Evolutionary conservation across 2,888 invertebrate species (phyloP).

Genomic region (Galeopsomyia nigrocyanea): DNA sequence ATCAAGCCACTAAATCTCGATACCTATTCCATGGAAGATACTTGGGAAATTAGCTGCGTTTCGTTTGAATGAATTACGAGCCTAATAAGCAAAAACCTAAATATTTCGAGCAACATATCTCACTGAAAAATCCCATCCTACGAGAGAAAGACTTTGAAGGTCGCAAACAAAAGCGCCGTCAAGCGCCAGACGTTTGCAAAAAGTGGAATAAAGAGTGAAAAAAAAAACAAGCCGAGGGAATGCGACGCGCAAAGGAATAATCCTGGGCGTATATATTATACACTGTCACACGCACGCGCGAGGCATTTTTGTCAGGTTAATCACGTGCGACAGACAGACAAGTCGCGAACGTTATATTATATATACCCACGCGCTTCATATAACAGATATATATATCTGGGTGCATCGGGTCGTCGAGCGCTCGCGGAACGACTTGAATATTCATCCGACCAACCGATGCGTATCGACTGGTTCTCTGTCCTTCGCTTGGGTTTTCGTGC

Average conservation of each 20-base stretch:
- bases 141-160: no score
- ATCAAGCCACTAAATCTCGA: slow-evolving; percentile 23
- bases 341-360: slow-evolving; percentile 8
- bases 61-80: neutral
- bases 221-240: neutral
- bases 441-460: slow-evolving; percentile 18
- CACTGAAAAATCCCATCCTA: no score
- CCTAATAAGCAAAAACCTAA: no score
- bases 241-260: no score
- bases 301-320: slow-evolving; percentile 41
- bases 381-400: neutral
- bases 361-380: slow-evolving; percentile 1
- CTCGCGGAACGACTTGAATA: slow-evolving; percentile 29
- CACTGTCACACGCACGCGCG: neutral
- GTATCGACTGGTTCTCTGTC: slow-evolving; percentile 4
- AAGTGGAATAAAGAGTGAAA: neutral
- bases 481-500: slow-evolving; percentile 7
- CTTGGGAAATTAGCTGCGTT: neutral
- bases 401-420: neutral
- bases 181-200: no score
- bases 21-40: slow-evolving; percentile 12
- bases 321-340: slow-evolving; percentile 28
- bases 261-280: no score
- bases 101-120: no score
- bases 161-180: no score